phyloP scores from a whole-genome alignment of 2,797 vertebrate genomes.

The Morelia viridis region DNA sequence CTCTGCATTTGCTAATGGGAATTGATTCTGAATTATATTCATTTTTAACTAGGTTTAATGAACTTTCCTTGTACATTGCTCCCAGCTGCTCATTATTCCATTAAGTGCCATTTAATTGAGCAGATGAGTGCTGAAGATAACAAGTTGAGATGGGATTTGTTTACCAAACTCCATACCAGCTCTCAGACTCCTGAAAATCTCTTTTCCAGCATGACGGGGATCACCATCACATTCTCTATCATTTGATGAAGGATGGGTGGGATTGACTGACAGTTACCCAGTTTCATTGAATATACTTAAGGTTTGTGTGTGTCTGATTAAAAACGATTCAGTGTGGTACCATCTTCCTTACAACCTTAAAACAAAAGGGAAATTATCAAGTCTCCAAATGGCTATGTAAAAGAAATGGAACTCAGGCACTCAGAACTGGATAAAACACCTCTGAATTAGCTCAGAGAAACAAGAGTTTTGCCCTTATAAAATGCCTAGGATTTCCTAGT shows the following conservation, averaged over 20 bases:
- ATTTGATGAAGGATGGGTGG: constrained; percentile 53
- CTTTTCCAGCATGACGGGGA: constrained; percentile 10
- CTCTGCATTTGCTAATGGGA: constrained; percentile 68
- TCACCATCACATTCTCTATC: constrained; percentile 3
- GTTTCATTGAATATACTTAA: constrained; percentile 34
- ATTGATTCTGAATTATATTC: constrained; percentile 76
- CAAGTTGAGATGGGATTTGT: constrained; percentile 47
- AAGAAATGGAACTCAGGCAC: not conserved
- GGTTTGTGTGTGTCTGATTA: constrained; percentile 47
- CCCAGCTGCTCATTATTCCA: constrained; percentile 69
- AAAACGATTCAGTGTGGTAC: constrained; percentile 51
- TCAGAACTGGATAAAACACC: not conserved
- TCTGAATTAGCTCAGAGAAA: not conserved
- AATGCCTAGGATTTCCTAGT: not conserved
- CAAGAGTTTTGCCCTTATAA: not conserved
- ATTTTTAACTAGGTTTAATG: constrained; percentile 80
- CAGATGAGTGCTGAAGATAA: constrained; percentile 58
- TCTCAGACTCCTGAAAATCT: not conserved
- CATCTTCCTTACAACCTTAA: constrained; percentile 28
- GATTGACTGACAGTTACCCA: constrained; percentile 51
- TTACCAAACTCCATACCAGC: constrained; percentile 29
- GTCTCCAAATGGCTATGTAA: constrained; percentile 33
- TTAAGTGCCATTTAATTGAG: constrained; percentile 65
- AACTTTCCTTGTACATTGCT: constrained; percentile 72
- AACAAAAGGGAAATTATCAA: constrained; percentile 25